Conservation (phyloP, 2,113 vertebrate genomes). For the Lonchura striata region DNA sequence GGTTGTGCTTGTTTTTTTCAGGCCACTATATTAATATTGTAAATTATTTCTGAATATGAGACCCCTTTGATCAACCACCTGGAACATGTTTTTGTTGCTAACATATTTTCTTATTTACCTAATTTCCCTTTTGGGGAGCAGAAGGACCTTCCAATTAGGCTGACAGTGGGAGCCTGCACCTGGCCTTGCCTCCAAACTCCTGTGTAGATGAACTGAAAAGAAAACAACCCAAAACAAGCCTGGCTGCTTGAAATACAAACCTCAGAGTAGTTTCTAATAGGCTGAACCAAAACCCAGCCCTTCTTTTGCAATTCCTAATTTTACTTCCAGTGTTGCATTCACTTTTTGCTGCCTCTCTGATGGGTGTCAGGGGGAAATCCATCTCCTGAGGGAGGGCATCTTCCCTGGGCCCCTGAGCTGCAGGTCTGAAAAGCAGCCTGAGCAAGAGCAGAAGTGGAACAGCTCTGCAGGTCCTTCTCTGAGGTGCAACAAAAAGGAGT, state of each 20-base stretch:
- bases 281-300: not conserved
- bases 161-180: not conserved
- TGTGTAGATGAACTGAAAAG: not conserved
- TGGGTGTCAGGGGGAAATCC: not conserved
- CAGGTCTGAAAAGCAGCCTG: not conserved
- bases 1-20: not conserved
- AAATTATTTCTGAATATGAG: not conserved
- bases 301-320: not conserved
- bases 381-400: not conserved
- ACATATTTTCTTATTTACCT: not conserved
- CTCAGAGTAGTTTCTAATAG: not conserved
- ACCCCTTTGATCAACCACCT: not conserved
- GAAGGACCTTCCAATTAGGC: not conserved
- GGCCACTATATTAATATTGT: not conserved
- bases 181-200: not conserved
- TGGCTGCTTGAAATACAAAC: not conserved
- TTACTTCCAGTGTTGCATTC: not conserved
- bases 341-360: not conserved
- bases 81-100: not conserved
- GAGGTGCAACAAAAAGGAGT: not conserved
- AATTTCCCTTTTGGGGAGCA: not conserved
- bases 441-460: not conserved
- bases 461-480: not conserved
- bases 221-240: not conserved
- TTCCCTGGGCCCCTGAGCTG: not conserved